phyloP scores from a whole-genome alignment of 2,888 invertebrate species.

The Masnerella sp. region DNA sequence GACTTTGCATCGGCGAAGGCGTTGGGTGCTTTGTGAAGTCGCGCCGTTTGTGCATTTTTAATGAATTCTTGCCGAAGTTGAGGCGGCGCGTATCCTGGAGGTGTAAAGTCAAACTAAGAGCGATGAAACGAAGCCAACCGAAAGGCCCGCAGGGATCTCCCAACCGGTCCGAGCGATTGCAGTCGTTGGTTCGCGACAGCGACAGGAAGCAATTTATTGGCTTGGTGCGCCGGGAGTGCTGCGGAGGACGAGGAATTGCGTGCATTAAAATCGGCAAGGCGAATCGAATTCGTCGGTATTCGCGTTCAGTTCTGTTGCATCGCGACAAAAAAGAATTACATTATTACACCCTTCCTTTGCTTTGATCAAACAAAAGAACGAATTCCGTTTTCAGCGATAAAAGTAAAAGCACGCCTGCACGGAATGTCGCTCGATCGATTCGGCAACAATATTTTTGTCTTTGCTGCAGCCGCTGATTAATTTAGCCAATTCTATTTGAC shows the following conservation, averaged over 20 bases:
- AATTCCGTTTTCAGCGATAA: slow-evolving; percentile 51
- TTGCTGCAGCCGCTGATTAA: slow-evolving; percentile 32
- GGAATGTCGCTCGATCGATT: slow-evolving; percentile 41
- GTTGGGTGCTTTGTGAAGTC: slow-evolving; percentile 50
- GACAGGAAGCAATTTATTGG: slow-evolving; percentile 72
- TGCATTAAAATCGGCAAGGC: slow-evolving; percentile 64
- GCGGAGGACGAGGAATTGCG: slow-evolving; percentile 63
- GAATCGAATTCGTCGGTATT: slow-evolving; percentile 62
- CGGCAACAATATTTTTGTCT: slow-evolving; percentile 48
- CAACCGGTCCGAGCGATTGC: slow-evolving; percentile 63
- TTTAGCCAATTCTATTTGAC: slow-evolving; percentile 25
- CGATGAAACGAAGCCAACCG: slow-evolving; percentile 62
- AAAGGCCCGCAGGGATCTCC: slow-evolving; percentile 61
- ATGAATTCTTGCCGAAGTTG: slow-evolving; percentile 58
- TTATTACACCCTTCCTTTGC: slow-evolving; percentile 51
- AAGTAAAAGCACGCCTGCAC: slow-evolving; percentile 34
- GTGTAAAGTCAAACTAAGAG: slow-evolving; percentile 61
- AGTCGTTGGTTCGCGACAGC: slow-evolving; percentile 66
- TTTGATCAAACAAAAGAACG: slow-evolving; percentile 54
- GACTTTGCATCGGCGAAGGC: slow-evolving; percentile 42
- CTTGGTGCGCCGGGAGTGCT: slow-evolving; percentile 65
- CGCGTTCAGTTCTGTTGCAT: slow-evolving; percentile 50
- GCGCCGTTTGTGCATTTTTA: slow-evolving; percentile 53
- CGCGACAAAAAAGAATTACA: slow-evolving; percentile 59
- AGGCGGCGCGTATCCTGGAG: slow-evolving; percentile 54